phyloP scores from a whole-genome alignment of 1,140 invertebrate genomes.

The Zophobas atratus region DNA sequence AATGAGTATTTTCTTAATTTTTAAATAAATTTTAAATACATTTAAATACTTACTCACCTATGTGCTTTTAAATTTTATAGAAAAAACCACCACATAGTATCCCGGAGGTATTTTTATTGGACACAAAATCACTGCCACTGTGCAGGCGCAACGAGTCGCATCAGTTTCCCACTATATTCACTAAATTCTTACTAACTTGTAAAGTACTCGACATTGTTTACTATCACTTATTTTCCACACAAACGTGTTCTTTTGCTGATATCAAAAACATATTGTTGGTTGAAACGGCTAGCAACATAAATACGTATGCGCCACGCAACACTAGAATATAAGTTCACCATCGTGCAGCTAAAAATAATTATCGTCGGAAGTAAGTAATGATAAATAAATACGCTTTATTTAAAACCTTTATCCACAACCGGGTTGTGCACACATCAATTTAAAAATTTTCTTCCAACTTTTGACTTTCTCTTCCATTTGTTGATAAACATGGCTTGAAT shows the following conservation, averaged over 20 bases:
- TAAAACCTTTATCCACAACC: neutral
- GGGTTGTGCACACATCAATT: neutral
- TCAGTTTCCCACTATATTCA: neutral
- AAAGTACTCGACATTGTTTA: no score
- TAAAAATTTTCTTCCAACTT: neutral
- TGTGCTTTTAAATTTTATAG: no score
- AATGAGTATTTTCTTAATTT: neutral
- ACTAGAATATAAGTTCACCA: neutral
- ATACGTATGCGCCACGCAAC: constrained; percentile 12
- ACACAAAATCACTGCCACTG: no score
- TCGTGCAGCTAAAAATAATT: constrained; percentile 23
- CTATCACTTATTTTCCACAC: no score
- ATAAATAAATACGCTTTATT: constrained; percentile 25
- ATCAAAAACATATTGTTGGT: constrained; percentile 2
- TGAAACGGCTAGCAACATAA: no score
- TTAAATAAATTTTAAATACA: neutral
- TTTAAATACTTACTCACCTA: no score
- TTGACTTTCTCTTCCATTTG: neutral
- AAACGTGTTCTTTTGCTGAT: no score
- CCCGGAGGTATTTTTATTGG: no score
- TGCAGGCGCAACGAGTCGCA: no score
- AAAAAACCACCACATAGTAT: no score
- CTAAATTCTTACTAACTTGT: no score
- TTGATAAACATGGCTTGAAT: neutral
- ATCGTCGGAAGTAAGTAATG: constrained; percentile 27